These are phyloP conservation scores for Mionectes macconnelli DNA, from an alignment of 2,113 vertebrate species.

Conservation along the genomic window DNA sequence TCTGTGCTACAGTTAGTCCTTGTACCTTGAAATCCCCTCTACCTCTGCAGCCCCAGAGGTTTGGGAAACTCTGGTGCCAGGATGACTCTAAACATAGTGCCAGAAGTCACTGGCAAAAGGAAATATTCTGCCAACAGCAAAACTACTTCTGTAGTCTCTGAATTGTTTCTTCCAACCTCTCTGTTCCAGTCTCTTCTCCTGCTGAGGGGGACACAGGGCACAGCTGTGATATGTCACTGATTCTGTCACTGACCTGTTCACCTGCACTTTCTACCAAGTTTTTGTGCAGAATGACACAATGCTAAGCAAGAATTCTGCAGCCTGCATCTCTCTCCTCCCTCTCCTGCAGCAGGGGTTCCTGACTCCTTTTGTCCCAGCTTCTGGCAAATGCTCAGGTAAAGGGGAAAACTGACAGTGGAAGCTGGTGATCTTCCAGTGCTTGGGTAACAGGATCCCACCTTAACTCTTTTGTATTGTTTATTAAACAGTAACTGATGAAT, in stretches of 20 bases:
- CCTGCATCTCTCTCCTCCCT: not conserved
- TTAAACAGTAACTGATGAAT: not conserved
- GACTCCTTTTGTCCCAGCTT: not conserved
- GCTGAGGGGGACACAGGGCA: not conserved
- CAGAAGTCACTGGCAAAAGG: not conserved
- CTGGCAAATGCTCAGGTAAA: not conserved
- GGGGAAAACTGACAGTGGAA: not conserved
- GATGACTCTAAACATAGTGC: not conserved
- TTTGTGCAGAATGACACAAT: not conserved
- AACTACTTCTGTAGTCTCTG: not conserved
- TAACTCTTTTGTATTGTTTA: not conserved
- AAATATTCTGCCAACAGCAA: not conserved
- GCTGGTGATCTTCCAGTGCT: not conserved
- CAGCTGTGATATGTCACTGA: not conserved
- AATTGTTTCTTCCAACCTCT: not conserved
- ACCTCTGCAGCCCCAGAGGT: not conserved
- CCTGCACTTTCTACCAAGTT: not conserved
- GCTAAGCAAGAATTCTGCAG: not conserved
- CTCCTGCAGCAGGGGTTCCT: not conserved
- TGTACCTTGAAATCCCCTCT: not conserved
- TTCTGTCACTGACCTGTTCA: not conserved
- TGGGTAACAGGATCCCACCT: not conserved
- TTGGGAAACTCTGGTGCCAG: not conserved
- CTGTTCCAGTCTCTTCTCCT: not conserved
- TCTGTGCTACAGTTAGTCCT: not conserved